These are phyloP conservation scores for Scatophagus argus DNA, from an alignment of 2,113 vertebrate species.

Conservation along the genomic window DNA sequence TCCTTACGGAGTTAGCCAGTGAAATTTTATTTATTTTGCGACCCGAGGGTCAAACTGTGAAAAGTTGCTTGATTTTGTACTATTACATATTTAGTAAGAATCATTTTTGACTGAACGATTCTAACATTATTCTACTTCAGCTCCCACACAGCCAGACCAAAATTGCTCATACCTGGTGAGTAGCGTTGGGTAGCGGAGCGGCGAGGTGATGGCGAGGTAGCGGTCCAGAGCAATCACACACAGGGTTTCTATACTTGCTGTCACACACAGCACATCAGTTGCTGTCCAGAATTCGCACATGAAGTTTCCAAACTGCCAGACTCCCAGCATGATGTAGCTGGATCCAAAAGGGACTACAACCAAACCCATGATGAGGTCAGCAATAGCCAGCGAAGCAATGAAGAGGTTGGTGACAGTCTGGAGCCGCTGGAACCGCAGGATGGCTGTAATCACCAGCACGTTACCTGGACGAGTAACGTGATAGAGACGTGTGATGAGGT, in stretches of 20 bases:
- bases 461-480: conserved; percentile 81
- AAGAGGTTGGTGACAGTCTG: conserved; percentile 98
- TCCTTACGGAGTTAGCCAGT: too few relatives aligned
- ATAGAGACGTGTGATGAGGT: not conserved
- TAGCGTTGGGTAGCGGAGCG: conserved; percentile 93
- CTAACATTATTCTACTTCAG: not conserved
- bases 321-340: conserved; percentile 89
- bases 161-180: conserved; percentile 85
- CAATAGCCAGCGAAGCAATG: conserved; percentile 95
- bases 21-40: not conserved
- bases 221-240: conserved; percentile 97
- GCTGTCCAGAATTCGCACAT: conserved; percentile 97
- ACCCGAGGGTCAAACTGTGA: not conserved
- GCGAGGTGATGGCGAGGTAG: conserved; percentile 96
- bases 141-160: not conserved
- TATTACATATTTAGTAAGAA: not conserved
- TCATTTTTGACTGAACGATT: not conserved
- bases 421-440: conserved; percentile 92
- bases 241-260: conserved; percentile 96
- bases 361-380: conserved; percentile 97
- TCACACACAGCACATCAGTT: conserved; percentile 94
- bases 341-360: conserved; percentile 94
- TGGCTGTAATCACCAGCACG: conserved; percentile 93
- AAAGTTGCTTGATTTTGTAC: not conserved
- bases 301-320: conserved; percentile 92